A percentile compares a stretch with the other conserved stretches of the same genome.
phyloP scores from a whole-genome alignment of 2,113 vertebrate species.

The Struthio camelus region DNA sequence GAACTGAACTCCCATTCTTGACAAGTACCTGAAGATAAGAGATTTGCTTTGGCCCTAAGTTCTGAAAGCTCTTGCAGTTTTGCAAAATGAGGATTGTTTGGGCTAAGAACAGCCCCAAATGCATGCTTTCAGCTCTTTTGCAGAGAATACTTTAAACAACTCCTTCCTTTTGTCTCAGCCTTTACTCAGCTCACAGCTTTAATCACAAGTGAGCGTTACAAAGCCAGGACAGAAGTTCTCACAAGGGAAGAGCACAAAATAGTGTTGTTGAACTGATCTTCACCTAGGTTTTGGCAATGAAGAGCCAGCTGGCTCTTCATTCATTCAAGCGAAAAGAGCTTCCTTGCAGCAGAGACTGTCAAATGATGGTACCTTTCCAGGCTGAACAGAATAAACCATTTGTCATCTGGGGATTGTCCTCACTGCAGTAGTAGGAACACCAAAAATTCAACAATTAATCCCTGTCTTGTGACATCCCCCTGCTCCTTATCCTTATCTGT shows the following conservation, averaged over 20 bases:
- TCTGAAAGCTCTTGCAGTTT: background rate
- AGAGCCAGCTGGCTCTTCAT: background rate
- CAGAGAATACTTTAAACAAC: background rate
- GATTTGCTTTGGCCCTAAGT: background rate
- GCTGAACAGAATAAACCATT: rapidly evolving
- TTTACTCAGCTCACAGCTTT: conserved; percentile 8
- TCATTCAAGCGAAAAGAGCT: background rate
- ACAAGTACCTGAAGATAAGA: background rate
- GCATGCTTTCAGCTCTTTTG: background rate
- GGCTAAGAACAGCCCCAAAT: background rate
- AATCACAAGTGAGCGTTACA: background rate
- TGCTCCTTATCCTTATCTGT: background rate
- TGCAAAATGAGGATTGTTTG: background rate
- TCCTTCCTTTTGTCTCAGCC: background rate
- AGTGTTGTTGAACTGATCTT: background rate
- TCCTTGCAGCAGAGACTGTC: background rate
- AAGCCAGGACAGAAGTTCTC: background rate
- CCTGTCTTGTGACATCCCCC: background rate
- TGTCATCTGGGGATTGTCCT: background rate
- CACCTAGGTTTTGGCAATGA: background rate
- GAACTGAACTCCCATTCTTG: background rate
- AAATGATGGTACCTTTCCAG: background rate
- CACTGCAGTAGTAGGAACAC: background rate
- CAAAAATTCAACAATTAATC: background rate
- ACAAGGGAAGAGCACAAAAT: background rate